Percentiles rank a stretch among this genome's conserved stretches.
phyloP scores from a whole-genome alignment of 2,113 vertebrate species.

The Pelmatolapia mariae region DNA sequence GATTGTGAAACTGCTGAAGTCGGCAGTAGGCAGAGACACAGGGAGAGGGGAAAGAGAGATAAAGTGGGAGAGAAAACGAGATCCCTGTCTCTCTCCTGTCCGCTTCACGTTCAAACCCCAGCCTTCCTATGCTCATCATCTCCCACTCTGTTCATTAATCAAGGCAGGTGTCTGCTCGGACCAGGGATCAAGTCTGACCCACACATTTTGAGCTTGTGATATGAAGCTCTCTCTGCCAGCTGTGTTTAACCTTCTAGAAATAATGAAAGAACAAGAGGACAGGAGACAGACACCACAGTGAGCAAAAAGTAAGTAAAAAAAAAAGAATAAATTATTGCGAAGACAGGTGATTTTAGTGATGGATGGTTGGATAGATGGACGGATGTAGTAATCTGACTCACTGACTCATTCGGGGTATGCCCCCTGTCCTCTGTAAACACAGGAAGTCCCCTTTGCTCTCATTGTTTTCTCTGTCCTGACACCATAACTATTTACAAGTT shows the following conservation, averaged over 20 bases:
- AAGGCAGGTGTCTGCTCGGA: conserved; percentile 25
- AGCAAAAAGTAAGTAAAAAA: not conserved
- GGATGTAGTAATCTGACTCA: conserved; percentile 55
- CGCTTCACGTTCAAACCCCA: conserved; percentile 53
- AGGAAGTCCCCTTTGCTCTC: conserved; percentile 74
- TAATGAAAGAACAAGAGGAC: conserved; percentile 25
- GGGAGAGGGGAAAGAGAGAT: conserved; percentile 5
- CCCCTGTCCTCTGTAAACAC: conserved; percentile 73
- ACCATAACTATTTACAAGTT: conserved; percentile 75
- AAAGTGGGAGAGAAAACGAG: conserved; percentile 1
- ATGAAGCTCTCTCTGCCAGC: conserved; percentile 68
- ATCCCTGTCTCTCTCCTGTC: conserved; percentile 73
- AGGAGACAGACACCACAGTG: not conserved
- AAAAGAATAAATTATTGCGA: not conserved
- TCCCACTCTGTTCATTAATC: conserved; percentile 52
- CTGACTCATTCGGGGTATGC: conserved; percentile 63
- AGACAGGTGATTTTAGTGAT: not conserved
- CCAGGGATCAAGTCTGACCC: conserved; percentile 23
- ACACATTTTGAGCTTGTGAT: conserved; percentile 66
- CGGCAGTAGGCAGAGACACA: conserved; percentile 62
- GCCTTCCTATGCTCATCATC: conserved; percentile 12
- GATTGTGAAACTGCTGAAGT: conserved; percentile 79
- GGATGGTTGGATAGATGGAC: conserved; percentile 18
- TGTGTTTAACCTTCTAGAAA: conserved; percentile 72
- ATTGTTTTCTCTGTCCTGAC: conserved; percentile 74